phyloP scores from a whole-genome alignment of 2,797 vertebrate genomes.

The Pogonophryne albipinna region DNA sequence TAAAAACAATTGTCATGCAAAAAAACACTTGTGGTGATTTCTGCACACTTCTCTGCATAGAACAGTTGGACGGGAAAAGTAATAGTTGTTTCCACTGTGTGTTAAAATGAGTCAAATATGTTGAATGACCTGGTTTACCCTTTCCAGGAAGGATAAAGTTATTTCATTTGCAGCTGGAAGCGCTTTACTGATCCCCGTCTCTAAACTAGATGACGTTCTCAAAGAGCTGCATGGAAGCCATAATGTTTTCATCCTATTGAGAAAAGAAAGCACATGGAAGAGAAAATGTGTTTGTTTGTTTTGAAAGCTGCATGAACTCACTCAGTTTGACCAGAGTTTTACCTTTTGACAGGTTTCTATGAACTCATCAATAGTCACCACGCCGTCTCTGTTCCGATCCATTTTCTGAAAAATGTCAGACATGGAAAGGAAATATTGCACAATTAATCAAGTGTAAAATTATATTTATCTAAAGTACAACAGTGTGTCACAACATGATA shows the following conservation, averaged over 20 bases:
- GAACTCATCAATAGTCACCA: slow-evolving; percentile 97
- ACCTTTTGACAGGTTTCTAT: slow-evolving; percentile 95
- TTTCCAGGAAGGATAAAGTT: slow-evolving; percentile 15
- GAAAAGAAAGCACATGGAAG: slow-evolving; percentile 27
- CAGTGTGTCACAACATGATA: background rate
- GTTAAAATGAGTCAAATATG: slow-evolving; percentile 35
- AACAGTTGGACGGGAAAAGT: slow-evolving; percentile 30
- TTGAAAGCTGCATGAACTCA: background rate
- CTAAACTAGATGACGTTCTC: slow-evolving; percentile 91
- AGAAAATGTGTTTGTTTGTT: background rate
- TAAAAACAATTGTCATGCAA: slow-evolving; percentile 58
- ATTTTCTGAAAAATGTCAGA: slow-evolving; percentile 89
- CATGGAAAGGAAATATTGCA: slow-evolving; percentile 3
- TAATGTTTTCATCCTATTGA: slow-evolving; percentile 93
- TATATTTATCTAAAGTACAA: background rate
- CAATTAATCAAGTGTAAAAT: background rate
- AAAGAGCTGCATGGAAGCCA: slow-evolving; percentile 97
- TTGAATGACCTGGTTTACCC: slow-evolving; percentile 29
- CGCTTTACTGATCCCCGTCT: background rate
- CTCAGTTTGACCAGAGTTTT: background rate
- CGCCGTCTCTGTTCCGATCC: slow-evolving; percentile 95
- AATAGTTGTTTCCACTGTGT: slow-evolving; percentile 7
- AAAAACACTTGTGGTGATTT: slow-evolving; percentile 41
- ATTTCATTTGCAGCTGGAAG: slow-evolving; percentile 45
- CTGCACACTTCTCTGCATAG: slow-evolving; percentile 38